Conservation (phyloP, 2,888 invertebrate genomes). For the Anoncus sp. region DNA sequence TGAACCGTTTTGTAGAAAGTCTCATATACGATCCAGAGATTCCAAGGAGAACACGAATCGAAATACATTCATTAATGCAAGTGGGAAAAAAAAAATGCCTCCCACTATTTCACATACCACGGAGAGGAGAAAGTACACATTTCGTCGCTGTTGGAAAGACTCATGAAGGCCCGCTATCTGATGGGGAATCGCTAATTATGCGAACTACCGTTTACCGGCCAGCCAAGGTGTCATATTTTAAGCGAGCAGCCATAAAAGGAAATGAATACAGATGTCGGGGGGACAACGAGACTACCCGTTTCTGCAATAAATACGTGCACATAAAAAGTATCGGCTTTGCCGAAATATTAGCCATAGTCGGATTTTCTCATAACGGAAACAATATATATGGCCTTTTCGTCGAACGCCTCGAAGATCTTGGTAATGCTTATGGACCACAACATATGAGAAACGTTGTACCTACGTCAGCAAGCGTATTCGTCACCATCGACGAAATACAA, state of each 20-base stretch:
- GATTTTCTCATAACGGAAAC: neutral
- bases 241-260: slow-evolving; percentile 10
- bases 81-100: neutral
- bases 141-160: too few species aligned
- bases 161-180: too few species aligned
- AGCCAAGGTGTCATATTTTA: too few species aligned
- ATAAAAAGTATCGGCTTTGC: slow-evolving; percentile 2
- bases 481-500: neutral
- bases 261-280: slow-evolving; percentile 3
- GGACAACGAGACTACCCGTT: neutral
- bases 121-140: too few species aligned
- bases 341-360: neutral
- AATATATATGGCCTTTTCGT: slow-evolving; percentile 5
- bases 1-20: slow-evolving; percentile 12
- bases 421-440: neutral
- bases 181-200: too few species aligned
- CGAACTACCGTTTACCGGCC: too few species aligned
- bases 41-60: neutral
- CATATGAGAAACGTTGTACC: neutral
- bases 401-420: neutral
- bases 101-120: too few species aligned
- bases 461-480: neutral
- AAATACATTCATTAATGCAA: neutral
- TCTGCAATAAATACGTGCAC: neutral
- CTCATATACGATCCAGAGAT: neutral